Evolutionary conservation across 2,797 vertebrate species (phyloP), one percentile per base, ranked within the genome.

Genomic region (Pteropus rufus): DNA sequence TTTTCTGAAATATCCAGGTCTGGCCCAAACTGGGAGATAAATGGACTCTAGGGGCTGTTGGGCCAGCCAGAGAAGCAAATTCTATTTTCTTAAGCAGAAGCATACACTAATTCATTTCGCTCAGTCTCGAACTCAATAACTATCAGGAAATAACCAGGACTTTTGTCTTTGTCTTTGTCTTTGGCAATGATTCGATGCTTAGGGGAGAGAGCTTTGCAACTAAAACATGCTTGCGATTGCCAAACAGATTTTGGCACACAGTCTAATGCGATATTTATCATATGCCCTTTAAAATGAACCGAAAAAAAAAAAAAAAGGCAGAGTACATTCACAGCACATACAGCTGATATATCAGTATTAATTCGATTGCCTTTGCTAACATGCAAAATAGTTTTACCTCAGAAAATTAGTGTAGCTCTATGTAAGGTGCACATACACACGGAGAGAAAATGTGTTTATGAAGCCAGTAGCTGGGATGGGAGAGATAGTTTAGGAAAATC

Each of bases 221-320:
- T 92, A 62, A 96, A 97, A 92, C 76, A 94, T 67, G 67, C 84
- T 94, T 89, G 94, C 41, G 39, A 12, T 85, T 97, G 96, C 96
- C 97, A 97, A 96, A 90, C 36, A 75, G 91, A 93, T 88, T 85
- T 94, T 96, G 96, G 97, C 96, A 95, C 73, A 36, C 29, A 7
- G 49, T 91, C 65, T 56, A 92, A 96, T 72, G 93, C 76, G 97
- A 81, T 93, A 81, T 97, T 97, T 97, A 91, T 97, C 86, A 96
- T 69, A 54, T 75, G 72, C 93, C 80, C 89, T 95, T 97, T 95
- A 96, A 96, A 96, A 60, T 34, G 85, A 96, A 64, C 95, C 69
- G 86, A 1, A 7, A 41, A 41, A 49, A 49, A 95, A 95, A 94
- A 97, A 89, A 92, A 95, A 96, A 88, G 84, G 95, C 29, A 87